Conservation (phyloP, 2,797 vertebrate genomes). For the Pitangus sulphuratus region DNA sequence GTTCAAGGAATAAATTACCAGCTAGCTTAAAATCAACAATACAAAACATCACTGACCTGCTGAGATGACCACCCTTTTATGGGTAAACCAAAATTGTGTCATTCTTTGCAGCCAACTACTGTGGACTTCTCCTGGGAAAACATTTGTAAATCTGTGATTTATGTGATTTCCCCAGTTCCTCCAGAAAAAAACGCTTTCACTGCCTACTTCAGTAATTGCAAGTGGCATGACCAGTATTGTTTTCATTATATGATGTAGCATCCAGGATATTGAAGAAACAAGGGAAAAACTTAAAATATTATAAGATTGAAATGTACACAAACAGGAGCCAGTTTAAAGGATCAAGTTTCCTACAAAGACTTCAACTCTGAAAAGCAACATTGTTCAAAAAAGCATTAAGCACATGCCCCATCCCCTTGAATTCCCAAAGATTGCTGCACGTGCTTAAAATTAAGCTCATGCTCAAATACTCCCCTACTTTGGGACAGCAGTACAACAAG, state of each 20-base stretch:
- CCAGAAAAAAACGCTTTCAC: not conserved
- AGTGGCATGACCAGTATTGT: constrained; percentile 5
- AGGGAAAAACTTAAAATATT: constrained; percentile 25
- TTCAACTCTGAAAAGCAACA: constrained; percentile 35
- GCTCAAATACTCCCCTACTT: not conserved
- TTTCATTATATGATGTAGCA: constrained; percentile 37
- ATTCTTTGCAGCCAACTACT: not conserved
- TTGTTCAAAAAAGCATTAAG: constrained; percentile 30
- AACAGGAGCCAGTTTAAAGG: constrained; percentile 46
- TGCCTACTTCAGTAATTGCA: constrained; percentile 30
- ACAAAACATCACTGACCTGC: not conserved
- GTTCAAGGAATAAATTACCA: constrained; percentile 41
- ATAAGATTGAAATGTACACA: constrained; percentile 39
- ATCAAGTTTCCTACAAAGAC: constrained; percentile 24
- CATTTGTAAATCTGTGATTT: constrained; percentile 18
- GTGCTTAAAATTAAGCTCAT: constrained; percentile 13
- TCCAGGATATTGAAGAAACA: constrained; percentile 16
- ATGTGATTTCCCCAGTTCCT: not conserved
- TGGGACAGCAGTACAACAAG: not conserved
- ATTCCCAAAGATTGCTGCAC: not conserved
- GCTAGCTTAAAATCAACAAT: constrained; percentile 25
- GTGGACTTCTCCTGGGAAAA: not conserved
- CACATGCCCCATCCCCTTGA: not conserved
- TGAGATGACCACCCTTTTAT: not conserved
- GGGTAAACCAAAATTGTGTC: constrained; percentile 4